phyloP scores from a whole-genome alignment of 2,797 vertebrate genomes.

The Acanthopagrus latus region DNA sequence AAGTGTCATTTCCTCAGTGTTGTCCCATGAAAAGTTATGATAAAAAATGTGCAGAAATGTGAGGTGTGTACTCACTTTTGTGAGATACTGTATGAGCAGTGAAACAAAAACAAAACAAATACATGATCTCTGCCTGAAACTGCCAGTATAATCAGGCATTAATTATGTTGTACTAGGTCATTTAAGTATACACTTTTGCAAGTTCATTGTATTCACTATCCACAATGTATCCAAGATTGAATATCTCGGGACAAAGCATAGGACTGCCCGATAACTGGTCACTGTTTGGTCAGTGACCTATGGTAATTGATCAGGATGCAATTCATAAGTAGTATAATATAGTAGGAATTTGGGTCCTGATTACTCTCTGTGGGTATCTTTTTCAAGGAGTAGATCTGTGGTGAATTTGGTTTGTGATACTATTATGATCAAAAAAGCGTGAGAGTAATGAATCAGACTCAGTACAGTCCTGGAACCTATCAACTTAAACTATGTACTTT shows the following conservation, averaged over 20 bases:
- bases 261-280: neutral
- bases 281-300: neutral
- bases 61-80: too few species aligned
- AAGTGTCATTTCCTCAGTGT: too few species aligned
- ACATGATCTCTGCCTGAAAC: neutral
- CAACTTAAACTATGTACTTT: neutral
- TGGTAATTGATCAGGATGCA: neutral
- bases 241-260: neutral
- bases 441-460: neutral
- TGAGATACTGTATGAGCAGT: neutral
- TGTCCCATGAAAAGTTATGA: too few species aligned
- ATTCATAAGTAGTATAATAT: neutral
- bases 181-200: neutral
- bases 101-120: neutral
- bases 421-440: neutral
- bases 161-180: neutral
- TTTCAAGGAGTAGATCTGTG: neutral
- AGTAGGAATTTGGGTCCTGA: neutral
- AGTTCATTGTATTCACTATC: neutral
- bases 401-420: neutral
- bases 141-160: neutral
- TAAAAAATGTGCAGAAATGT: too few species aligned
- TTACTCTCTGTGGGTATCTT: neutral
- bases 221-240: neutral
- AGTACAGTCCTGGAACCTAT: neutral